Percentiles rank a stretch among this genome's conserved stretches.
Conservation (phyloP, 2,888 invertebrate genomes). For the Rhamnusium bicolor region DNA sequence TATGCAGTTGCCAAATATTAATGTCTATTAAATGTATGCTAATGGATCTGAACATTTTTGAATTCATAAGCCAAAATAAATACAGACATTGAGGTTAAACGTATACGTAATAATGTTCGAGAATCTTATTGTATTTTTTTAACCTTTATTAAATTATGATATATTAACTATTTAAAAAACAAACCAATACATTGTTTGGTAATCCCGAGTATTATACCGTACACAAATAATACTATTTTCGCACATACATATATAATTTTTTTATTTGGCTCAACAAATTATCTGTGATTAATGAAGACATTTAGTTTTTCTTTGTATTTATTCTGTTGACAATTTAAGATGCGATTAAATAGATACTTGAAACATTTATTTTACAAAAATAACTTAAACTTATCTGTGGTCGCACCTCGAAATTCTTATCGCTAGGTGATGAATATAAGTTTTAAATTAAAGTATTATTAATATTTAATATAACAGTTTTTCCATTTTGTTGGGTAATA, state of each 20-base stretch:
- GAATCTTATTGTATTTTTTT: neutral
- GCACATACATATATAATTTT: neutral
- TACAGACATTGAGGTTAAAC: neutral
- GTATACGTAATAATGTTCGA: neutral
- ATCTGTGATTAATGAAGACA: neutral
- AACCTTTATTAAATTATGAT: neutral
- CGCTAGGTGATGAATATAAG: neutral
- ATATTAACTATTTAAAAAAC: neutral
- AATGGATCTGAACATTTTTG: neutral
- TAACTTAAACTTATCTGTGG: neutral
- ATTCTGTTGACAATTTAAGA: neutral
- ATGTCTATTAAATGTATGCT: neutral
- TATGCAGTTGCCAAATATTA: neutral
- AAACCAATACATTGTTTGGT: neutral
- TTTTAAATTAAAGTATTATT: no score
- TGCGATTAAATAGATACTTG: neutral
- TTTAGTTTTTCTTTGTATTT: neutral
- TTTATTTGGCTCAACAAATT: neutral
- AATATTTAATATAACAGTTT: no score
- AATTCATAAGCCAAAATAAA: conserved; percentile 7
- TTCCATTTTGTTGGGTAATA: no score
- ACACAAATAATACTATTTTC: neutral
- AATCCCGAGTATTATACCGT: neutral
- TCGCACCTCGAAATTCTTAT: neutral
- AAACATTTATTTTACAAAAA: neutral